These are phyloP conservation scores for Pterostichus niger DNA, from an alignment of 2,888 invertebrate species.

Conservation along the genomic window DNA sequence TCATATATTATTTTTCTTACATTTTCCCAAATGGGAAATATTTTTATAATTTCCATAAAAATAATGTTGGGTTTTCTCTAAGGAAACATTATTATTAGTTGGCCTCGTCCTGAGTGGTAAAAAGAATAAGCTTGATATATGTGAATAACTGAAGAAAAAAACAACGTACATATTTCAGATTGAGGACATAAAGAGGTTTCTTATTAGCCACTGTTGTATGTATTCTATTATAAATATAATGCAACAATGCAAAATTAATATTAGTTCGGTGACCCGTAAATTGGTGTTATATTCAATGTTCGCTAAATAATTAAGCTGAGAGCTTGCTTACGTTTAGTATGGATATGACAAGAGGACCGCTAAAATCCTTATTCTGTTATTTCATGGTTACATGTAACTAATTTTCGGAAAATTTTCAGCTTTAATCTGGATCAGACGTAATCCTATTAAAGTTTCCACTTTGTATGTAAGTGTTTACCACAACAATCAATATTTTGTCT, in stretches of 20 bases:
- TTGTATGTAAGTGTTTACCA: slow-evolving; percentile 13
- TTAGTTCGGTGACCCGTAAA: slow-evolving; percentile 21
- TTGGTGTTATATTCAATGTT: slow-evolving; percentile 9
- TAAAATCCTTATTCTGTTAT: slow-evolving; percentile 32
- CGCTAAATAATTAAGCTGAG: slow-evolving; percentile 9
- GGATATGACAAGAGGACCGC: slow-evolving; percentile 3
- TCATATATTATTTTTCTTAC: too few relatives aligned
- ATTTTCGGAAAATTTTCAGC: slow-evolving; percentile 44
- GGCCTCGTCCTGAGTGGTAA: too few relatives aligned
- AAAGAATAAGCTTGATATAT: too few relatives aligned
- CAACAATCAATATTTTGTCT: slow-evolving; percentile 34
- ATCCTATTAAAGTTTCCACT: slow-evolving; percentile 32
- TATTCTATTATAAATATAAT: too few relatives aligned
- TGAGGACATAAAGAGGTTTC: too few relatives aligned
- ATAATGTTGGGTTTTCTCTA: too few relatives aligned
- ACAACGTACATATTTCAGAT: too few relatives aligned
- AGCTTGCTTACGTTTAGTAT: slow-evolving; percentile 31
- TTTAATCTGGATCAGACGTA: slow-evolving; percentile 32
- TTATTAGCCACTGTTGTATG: too few relatives aligned
- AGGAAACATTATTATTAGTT: too few relatives aligned
- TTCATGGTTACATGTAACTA: slow-evolving; percentile 42
- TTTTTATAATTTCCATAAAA: too few relatives aligned
- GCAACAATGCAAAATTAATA: slow-evolving; percentile 18
- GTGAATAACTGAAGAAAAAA: too few relatives aligned
- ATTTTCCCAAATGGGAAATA: too few relatives aligned